Base-by-base conservation (phyloP, 2,113 vertebrate genomes). In the Platichthys stellatus region DNA sequence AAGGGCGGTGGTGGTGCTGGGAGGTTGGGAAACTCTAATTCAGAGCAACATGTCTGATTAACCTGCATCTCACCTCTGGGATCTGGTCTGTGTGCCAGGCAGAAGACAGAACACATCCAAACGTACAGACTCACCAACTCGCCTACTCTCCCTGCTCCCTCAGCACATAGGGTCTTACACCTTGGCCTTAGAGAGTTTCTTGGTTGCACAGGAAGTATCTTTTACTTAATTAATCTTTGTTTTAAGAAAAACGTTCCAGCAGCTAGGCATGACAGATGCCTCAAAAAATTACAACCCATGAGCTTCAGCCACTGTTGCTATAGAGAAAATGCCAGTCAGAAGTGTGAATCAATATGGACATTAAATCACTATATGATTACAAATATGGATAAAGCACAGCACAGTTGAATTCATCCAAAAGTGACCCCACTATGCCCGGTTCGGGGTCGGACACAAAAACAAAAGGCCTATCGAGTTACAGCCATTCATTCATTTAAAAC, bases 31-130 rank as follows among this genome's bases (percentile, higher is more conserved):
- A 87, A 79, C 80, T 83, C 78, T 88, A 91, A 92, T 88, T 78
- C 74, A 38, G 72, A 87, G 73, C 74, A 92, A 86, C 88, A 75
- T 83, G 76, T 89, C 86, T 88, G 87, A 89, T 90, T 85, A 92
- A 92, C 86, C 88, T 81, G 80, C 76, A 74, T 80, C 68, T 75
- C 68, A 84, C 87, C 82, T 86, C 65, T 78, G 83, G 83, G 84
- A 87, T 69, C 28, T 14, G 54, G 12, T 79, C 28, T 70, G 61
- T 72, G 65, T 59, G 40, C 21, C 72, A 54, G 75, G 63, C 49
- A 66, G 69, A 76, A 72, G 67, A 70, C 61, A 13, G n/a, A 78
- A 69, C 58, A 65, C 13, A 31, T 45, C 35, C 65, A 71, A 74
- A 76, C 21, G 26, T 47, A 43, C 23, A 63, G 49, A 21, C 35